phyloP scores from a whole-genome alignment of 2,113 vertebrate genomes.

The Clarias gariepinus region DNA sequence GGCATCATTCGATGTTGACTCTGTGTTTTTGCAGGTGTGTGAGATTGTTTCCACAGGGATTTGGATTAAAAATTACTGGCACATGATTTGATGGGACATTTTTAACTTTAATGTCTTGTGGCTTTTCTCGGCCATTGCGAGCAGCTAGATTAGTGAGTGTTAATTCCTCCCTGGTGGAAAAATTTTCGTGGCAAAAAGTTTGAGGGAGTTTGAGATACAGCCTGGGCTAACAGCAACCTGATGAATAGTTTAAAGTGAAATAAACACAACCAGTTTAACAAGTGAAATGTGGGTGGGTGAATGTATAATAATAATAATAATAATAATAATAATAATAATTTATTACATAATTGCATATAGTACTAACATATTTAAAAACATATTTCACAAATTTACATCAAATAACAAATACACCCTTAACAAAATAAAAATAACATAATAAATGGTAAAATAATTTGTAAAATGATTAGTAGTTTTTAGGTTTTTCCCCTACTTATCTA shows the following conservation, averaged over 20 bases:
- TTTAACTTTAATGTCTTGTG: conserved; percentile 6
- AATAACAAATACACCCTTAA: not conserved
- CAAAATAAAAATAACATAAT: not conserved
- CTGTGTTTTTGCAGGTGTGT: conserved; percentile 43
- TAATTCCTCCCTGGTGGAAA: conserved; percentile 4
- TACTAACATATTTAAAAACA: not conserved
- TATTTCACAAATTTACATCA: not conserved
- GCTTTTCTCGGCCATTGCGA: not conserved
- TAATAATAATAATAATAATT: not conserved
- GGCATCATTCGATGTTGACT: conserved; percentile 6
- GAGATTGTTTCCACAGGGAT: conserved; percentile 28
- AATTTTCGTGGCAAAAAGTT: not conserved
- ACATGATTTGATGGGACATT: not conserved
- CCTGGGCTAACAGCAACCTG: not conserved
- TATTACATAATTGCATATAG: not conserved
- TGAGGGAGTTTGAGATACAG: not conserved
- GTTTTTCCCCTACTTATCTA: not conserved
- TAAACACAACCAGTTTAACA: not conserved
- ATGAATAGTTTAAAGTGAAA: not conserved
- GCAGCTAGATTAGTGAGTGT: conserved; percentile 3
- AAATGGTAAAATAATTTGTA: not conserved
- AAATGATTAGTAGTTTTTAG: not conserved
- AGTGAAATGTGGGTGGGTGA: not conserved
- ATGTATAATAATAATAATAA: not conserved
- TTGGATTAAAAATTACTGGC: not conserved